phyloP scores from a whole-genome alignment of 1,140 invertebrate genomes.

The Latrodectus geometricus region DNA sequence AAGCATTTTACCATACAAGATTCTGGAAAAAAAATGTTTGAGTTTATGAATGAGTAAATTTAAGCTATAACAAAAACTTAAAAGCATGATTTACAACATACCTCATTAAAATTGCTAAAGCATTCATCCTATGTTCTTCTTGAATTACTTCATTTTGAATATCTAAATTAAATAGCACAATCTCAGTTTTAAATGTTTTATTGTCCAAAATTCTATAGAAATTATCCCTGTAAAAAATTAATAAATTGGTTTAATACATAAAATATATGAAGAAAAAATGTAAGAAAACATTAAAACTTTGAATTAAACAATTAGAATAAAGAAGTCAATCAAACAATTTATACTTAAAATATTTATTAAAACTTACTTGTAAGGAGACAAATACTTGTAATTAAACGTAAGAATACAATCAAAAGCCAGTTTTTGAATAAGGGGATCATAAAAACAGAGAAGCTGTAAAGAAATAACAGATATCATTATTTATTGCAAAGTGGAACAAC shows the following conservation, averaged over 20 bases:
- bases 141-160: slow-evolving; percentile 77
- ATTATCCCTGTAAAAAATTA: slow-evolving; percentile 71
- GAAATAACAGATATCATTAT: not conserved
- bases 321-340: no score
- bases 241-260: not conserved
- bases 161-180: slow-evolving; percentile 83
- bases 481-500: no score
- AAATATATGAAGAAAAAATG: not conserved
- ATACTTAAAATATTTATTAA: not conserved
- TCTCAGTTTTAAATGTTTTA: slow-evolving; percentile 86
- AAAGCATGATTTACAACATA: slow-evolving; percentile 51
- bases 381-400: slow-evolving; percentile 82
- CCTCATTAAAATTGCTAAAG: slow-evolving; percentile 86
- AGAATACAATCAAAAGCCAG: slow-evolving; percentile 85
- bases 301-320: no score
- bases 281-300: not conserved
- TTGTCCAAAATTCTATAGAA: slow-evolving; percentile 85
- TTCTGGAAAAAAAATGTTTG: slow-evolving; percentile 68
- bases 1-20: slow-evolving; percentile 91
- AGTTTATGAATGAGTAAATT: not conserved
- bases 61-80: not conserved
- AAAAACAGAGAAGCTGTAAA: slow-evolving; percentile 78
- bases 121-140: slow-evolving; percentile 78
- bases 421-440: slow-evolving; percentile 83
- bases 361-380: slow-evolving; percentile 78